A percentile compares a stretch with the other conserved stretches of the same genome.
Conservation (phyloP, 2,888 invertebrate species). For the Liposcelis brunnea region DNA sequence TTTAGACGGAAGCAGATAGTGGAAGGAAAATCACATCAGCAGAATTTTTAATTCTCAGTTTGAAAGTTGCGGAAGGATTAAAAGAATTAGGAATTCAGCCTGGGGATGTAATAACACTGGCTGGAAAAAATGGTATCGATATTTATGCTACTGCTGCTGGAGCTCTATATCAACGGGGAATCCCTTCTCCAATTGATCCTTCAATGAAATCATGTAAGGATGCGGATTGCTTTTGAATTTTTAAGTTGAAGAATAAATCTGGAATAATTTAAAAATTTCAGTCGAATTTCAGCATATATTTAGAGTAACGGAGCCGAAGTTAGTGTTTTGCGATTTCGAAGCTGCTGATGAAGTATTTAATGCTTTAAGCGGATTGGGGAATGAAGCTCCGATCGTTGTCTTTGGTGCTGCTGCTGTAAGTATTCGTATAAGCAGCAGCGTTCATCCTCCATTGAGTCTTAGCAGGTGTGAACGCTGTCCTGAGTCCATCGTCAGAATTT, state of each 20-base stretch:
- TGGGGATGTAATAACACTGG: not conserved
- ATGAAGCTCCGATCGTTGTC: not conserved
- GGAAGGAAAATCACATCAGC: not conserved
- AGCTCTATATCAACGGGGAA: not conserved
- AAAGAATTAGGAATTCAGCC: not conserved
- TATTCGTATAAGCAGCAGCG: no score
- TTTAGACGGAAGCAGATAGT: not conserved
- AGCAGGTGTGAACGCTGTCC: no score
- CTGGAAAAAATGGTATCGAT: not conserved
- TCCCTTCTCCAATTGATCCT: conserved; percentile 1
- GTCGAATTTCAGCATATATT: conserved; percentile 4
- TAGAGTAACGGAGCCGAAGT: not conserved
- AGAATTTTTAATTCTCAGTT: not conserved
- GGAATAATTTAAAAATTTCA: not conserved
- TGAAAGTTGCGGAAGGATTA: not conserved
- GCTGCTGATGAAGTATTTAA: not conserved
- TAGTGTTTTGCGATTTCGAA: not conserved
- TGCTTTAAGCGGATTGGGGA: not conserved
- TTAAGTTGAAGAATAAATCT: not conserved
- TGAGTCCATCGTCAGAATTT: no score
- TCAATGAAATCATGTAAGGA: conserved; percentile 1
- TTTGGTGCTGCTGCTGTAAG: not conserved
- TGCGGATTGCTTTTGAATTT: no score
- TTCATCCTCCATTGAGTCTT: no score
- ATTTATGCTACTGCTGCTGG: not conserved